Base-by-base conservation (phyloP, 2,888 invertebrate species). In the Megastigmus dorsalis region DNA sequence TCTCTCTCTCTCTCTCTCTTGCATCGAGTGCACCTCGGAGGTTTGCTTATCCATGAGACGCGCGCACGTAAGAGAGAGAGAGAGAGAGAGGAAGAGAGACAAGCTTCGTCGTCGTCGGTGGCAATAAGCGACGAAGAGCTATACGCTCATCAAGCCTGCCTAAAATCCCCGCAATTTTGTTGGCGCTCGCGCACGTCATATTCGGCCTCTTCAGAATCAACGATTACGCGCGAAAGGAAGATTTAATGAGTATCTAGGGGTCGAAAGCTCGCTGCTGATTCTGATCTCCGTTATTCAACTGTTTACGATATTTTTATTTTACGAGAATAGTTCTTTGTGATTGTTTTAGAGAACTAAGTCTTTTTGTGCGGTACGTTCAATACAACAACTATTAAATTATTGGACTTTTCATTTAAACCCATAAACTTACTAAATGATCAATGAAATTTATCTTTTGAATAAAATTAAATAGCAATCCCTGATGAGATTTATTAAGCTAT, bases 141-240 rank as follows among this genome's bases (percentile, higher is more conserved):
- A 33, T 33, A 33, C 41, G 62, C 10, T 55, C 54, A 38, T 59
- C 59, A 66, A 54, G 48, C 38, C n/a, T 30, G 10, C 6, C 52
- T 26, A 15, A 23, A 23, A 66, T 55, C 23, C 9, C 41, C 50
- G 52, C 38, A 52, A 65, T 54, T 38, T 26, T 41, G 23, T 50
- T 33, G 18, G 38, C n/a, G n/a, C n/a, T n/a, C 15, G n/a, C 4
- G 10, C n/a, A 13, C 5, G 18, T 7, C 28, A 7, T 18, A 9
- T 1, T 20, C 15, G 33, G 30, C 5, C 26, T 7, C 7, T 15
- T 1, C 3, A 13, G 43, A 41, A 18, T 18, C 6, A 26, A 28
- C 26, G 52, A 54, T 54, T 26, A 13, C 20, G 33, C 48, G 48
- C 15, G 0, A 9, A 18, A n/a, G 23, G 26, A 23, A 23, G 26